phyloP scores from a whole-genome alignment of 2,797 vertebrate genomes.

The Sciaenops ocellatus region DNA sequence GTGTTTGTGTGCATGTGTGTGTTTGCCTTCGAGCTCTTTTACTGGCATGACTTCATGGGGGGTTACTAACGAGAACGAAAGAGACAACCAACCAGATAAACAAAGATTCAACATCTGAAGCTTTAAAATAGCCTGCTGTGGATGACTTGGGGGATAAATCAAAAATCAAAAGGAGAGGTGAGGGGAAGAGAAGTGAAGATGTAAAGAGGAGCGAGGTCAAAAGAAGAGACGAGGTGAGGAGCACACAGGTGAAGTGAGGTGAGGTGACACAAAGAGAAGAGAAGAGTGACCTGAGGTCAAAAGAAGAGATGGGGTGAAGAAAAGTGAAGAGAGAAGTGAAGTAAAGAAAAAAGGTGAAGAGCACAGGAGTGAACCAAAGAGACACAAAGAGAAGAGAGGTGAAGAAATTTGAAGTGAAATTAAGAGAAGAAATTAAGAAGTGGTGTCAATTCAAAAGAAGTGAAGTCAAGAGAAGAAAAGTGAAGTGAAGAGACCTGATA shows the following conservation, averaged over 20 bases:
- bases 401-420: background rate
- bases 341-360: too few relatives aligned
- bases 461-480: too few relatives aligned
- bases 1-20: background rate
- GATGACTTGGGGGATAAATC: background rate
- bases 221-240: background rate
- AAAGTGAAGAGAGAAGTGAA: background rate
- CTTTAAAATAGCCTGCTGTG: conserved; percentile 1
- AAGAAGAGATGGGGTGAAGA: background rate
- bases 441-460: too few relatives aligned
- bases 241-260: background rate
- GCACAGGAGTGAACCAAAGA: background rate
- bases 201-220: background rate
- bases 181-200: background rate
- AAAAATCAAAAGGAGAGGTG: too few relatives aligned
- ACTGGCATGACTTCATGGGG: background rate
- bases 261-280: background rate
- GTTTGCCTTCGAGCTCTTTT: background rate
- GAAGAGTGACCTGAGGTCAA: background rate
- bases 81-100: background rate
- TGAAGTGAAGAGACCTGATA: background rate
- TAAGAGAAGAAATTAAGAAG: too few relatives aligned
- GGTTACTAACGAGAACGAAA: background rate
- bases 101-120: background rate
- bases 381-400: background rate